These are phyloP conservation scores for Ctenicera cuprea DNA, from an alignment of 2,888 invertebrate species.

Conservation along the genomic window DNA sequence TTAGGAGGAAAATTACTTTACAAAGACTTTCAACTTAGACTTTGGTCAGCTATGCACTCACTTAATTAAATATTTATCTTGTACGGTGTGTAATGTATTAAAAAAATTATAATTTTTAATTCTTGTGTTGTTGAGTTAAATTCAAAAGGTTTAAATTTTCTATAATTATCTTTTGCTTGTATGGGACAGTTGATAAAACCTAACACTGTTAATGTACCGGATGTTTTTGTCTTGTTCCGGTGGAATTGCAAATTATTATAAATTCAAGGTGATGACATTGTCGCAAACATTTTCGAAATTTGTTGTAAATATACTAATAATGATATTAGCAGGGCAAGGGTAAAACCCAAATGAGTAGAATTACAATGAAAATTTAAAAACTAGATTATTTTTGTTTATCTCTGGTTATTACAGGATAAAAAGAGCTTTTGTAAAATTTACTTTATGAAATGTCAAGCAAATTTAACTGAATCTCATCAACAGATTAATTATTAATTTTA, in stretches of 20 bases:
- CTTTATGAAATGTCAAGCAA: too few species aligned
- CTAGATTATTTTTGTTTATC: too few species aligned
- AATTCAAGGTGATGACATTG: background rate
- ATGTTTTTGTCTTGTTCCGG: too few species aligned
- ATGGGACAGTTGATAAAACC: too few species aligned
- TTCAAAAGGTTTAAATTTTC: background rate
- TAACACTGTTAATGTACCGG: too few species aligned
- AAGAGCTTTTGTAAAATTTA: too few species aligned
- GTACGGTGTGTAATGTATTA: background rate
- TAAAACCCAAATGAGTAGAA: background rate
- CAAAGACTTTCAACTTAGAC: conserved; percentile 81
- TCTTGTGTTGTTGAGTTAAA: background rate
- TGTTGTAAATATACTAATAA: background rate
- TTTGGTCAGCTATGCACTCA: conserved; percentile 80
- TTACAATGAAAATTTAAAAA: background rate
- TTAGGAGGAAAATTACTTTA: conserved; percentile 80
- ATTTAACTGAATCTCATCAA: background rate
- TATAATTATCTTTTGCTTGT: too few species aligned
- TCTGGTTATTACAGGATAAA: too few species aligned
- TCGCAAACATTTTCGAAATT: background rate
- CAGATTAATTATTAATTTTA: too few species aligned
- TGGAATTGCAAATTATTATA: background rate
- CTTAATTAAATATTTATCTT: conserved; percentile 19
- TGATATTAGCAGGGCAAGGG: background rate
- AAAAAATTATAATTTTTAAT: background rate